These are phyloP conservation scores for Lissonota sp. DNA, from an alignment of 2,888 invertebrate species.

Conservation along the genomic window DNA sequence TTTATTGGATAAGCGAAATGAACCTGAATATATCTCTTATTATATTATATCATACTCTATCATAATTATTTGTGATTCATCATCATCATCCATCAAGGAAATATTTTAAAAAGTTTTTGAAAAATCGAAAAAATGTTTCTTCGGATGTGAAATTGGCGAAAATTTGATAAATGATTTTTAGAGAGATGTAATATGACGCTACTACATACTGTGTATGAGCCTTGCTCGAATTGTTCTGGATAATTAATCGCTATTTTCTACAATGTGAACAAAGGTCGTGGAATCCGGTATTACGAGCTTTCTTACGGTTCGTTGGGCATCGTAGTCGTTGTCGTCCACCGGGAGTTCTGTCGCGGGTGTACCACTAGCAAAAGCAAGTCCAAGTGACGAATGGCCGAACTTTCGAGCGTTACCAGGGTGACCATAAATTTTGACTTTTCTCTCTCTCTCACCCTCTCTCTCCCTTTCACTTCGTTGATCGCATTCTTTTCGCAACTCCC, in stretches of 20 bases:
- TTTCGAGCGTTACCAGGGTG: conserved; percentile 52
- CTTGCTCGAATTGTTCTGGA: conserved; percentile 47
- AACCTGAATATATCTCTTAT: too few relatives aligned
- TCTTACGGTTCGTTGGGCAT: conserved; percentile 64
- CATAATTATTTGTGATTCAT: too few relatives aligned
- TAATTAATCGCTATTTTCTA: conserved; percentile 59
- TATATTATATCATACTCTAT: too few relatives aligned
- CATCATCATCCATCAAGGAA: background rate
- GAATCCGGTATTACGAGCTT: conserved; percentile 57
- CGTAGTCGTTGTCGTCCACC: conserved; percentile 54
- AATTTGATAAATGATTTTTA: too few relatives aligned
- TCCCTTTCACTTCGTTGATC: conserved; percentile 28
- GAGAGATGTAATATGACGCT: background rate
- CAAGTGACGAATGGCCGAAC: conserved; percentile 63
- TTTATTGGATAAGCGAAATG: too few relatives aligned
- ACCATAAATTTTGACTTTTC: conserved; percentile 58
- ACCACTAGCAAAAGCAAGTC: conserved; percentile 5
- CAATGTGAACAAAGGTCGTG: conserved; percentile 36
- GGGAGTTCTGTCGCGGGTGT: conserved; percentile 40
- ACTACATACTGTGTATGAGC: background rate
- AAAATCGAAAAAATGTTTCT: too few relatives aligned
- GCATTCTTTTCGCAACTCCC: conserved; percentile 48
- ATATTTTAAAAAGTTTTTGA: background rate
- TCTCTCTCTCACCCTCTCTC: conserved; percentile 22
- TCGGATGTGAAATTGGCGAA: too few relatives aligned